Percentiles rank a stretch among this genome's conserved stretches.
These are phyloP conservation scores for Bicyclus anynana DNA, from an alignment of 1,140 invertebrate genomes.

Conservation along the genomic window DNA sequence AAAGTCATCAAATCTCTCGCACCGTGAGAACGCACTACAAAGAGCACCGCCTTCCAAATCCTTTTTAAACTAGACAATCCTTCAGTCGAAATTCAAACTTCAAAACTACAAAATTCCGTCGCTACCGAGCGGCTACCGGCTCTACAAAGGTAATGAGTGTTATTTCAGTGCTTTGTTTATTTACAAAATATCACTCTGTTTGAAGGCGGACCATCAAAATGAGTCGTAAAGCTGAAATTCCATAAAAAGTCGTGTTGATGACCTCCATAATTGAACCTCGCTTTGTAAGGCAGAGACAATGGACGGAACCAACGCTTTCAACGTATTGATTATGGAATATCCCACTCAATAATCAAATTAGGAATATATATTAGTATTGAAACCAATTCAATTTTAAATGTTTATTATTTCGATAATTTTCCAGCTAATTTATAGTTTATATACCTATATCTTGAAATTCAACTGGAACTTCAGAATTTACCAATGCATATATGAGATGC, in stretches of 20 bases:
- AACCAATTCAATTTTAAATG: too few relatives aligned
- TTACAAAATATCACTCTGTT: constrained; percentile 77
- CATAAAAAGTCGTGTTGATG: constrained; percentile 77
- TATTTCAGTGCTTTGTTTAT: constrained; percentile 75
- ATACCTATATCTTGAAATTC: too few relatives aligned
- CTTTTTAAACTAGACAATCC: constrained; percentile 40
- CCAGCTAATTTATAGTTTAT: too few relatives aligned
- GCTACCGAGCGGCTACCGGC: constrained; percentile 62
- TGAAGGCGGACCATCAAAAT: constrained; percentile 77
- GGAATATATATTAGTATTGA: too few relatives aligned
- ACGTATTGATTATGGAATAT: constrained; percentile 53
- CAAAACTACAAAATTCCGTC: constrained; percentile 51
- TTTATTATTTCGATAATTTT: too few relatives aligned
- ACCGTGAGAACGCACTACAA: constrained; percentile 28
- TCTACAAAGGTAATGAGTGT: constrained; percentile 73
- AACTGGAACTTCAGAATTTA: too few relatives aligned
- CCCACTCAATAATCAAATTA: constrained; percentile 17
- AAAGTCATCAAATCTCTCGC: background rate
- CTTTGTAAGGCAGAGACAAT: constrained; percentile 72
- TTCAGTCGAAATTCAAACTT: constrained; percentile 40
- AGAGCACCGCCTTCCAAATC: constrained; percentile 29
- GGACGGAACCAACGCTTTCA: constrained; percentile 54
- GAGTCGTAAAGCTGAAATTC: constrained; percentile 73
- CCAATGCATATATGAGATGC: too few relatives aligned
- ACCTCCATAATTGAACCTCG: constrained; percentile 70